phyloP scores from a whole-genome alignment of 2,113 vertebrate species.

The Neolamprologus sp. region DNA sequence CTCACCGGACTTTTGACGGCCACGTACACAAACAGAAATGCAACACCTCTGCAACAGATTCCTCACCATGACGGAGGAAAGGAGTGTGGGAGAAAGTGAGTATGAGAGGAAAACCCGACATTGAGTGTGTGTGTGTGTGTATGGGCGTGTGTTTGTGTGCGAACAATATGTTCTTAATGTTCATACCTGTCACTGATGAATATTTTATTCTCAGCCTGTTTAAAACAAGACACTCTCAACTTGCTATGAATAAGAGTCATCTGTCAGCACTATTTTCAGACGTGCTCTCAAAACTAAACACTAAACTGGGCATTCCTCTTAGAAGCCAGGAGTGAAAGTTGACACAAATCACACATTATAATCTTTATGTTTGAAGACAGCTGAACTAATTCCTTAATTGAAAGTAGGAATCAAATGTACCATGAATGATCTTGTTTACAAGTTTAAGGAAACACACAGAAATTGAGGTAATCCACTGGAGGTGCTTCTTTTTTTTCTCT shows the following conservation, averaged over 20 bases:
- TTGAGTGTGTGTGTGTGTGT: neutral
- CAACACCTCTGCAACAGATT: conserved; percentile 71
- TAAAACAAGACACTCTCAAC: conserved; percentile 14
- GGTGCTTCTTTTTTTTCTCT: neutral
- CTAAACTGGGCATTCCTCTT: conserved; percentile 22
- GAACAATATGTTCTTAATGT: neutral
- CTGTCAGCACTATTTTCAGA: conserved; percentile 42
- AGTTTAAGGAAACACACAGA: conserved; percentile 40
- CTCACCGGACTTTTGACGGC: conserved; percentile 44
- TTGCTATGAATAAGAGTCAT: conserved; percentile 21
- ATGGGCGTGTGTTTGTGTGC: neutral
- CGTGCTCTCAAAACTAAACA: conserved; percentile 35
- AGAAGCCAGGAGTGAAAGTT: conserved; percentile 16
- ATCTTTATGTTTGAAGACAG: conserved; percentile 66
- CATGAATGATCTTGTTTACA: conserved; percentile 56
- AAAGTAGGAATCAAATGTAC: conserved; percentile 56
- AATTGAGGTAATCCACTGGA: conserved; percentile 51
- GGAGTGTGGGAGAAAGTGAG: neutral
- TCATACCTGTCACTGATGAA: conserved; percentile 15
- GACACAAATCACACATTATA: conserved; percentile 56
- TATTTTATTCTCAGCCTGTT: neutral
- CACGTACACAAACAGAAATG: conserved; percentile 59
- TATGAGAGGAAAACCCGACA: neutral
- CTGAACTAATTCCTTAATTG: conserved; percentile 65
- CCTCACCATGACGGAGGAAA: conserved; percentile 59